Conservation (phyloP, 2,113 vertebrate genomes). For the Axis porcinus region DNA sequence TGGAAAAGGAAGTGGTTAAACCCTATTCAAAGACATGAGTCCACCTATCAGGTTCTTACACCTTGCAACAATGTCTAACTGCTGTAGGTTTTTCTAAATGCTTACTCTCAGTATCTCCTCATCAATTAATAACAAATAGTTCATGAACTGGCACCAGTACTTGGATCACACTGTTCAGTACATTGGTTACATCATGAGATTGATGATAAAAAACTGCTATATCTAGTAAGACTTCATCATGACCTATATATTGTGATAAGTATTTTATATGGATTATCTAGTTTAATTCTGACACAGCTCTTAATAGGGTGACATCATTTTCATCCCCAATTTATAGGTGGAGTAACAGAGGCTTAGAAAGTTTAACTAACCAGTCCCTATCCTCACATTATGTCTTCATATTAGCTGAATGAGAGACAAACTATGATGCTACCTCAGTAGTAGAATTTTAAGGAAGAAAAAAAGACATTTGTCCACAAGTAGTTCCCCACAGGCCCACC, state of each 20-base stretch:
- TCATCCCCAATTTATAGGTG: not conserved
- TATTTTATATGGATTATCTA: not conserved
- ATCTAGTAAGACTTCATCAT: not conserved
- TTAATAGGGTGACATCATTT: not conserved
- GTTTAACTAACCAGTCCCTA: not conserved
- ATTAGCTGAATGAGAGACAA: not conserved
- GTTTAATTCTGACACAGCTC: not conserved
- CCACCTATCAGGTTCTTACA: not conserved
- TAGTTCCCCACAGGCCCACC: not conserved
- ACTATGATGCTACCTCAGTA: not conserved
- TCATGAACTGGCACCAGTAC: not conserved
- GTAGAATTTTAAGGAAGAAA: not conserved
- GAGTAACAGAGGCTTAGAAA: not conserved
- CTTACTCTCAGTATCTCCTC: not conserved
- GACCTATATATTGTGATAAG: not conserved
- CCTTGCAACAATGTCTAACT: not conserved
- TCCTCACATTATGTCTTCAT: not conserved
- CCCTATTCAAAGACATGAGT: not conserved
- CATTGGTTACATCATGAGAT: not conserved
- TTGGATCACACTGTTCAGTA: not conserved
- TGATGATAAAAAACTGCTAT: not conserved
- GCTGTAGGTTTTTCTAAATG: not conserved
- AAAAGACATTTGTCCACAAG: not conserved
- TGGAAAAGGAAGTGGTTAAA: not conserved
- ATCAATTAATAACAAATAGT: not conserved